Evolutionary conservation across 2,888 invertebrate genomes (phyloP).

Genomic region (Subacronicta megacephala): DNA sequence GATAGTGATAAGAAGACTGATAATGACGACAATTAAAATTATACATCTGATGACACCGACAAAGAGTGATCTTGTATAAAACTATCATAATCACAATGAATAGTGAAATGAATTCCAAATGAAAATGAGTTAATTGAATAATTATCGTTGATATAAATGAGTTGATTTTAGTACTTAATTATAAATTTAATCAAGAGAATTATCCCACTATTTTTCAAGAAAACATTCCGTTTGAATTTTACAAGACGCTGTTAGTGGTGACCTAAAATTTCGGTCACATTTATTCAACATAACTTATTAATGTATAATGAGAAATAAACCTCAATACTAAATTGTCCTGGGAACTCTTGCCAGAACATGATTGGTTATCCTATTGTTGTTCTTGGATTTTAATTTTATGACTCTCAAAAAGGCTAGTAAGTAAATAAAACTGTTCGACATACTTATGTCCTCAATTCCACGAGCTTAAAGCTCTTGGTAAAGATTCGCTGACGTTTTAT

Average conservation of each 20-base stretch:
- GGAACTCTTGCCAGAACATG: background rate
- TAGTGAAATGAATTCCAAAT: background rate
- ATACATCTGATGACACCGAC: too few relatives aligned
- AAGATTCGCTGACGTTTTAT: constrained; percentile 41
- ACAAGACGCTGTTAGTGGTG: constrained; percentile 12
- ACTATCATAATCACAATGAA: background rate
- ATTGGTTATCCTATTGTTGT: too few relatives aligned
- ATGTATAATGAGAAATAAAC: constrained; percentile 14
- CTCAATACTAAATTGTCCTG: constrained; percentile 11
- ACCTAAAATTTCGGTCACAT: constrained; percentile 18
- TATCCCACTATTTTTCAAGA: constrained; percentile 10
- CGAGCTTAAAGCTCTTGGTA: constrained; percentile 9
- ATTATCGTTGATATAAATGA: too few relatives aligned
- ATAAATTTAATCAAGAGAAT: constrained; percentile 6
- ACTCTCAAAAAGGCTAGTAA: too few relatives aligned
- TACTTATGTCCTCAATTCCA: constrained; percentile 5
- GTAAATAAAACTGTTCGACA: too few relatives aligned
- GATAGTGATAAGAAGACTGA: too few relatives aligned
- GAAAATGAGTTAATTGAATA: background rate
- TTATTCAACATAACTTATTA: constrained; percentile 20
- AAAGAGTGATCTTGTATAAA: too few relatives aligned
- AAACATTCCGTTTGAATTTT: constrained; percentile 6
- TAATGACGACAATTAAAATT: too few relatives aligned
- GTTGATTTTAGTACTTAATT: too few relatives aligned
- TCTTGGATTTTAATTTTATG: too few relatives aligned